Percentiles rank a stretch among this genome's conserved stretches.
phyloP scores from a whole-genome alignment of 2,797 vertebrate genomes.

The Notamacropus eugenii region DNA sequence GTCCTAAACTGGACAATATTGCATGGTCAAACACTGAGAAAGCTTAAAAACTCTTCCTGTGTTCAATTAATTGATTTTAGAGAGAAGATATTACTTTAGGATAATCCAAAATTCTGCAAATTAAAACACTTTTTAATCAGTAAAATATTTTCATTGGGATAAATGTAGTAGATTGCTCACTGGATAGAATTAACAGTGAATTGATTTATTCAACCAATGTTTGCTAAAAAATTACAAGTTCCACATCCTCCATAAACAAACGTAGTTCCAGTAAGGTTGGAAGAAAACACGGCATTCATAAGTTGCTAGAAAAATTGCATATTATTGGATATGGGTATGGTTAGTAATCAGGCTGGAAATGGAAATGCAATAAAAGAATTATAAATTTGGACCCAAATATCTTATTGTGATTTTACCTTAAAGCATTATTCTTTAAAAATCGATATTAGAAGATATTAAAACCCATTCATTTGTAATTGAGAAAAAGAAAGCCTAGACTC shows the following conservation, averaged over 20 bases:
- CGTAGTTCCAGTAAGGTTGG: neutral
- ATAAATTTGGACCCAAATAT: neutral
- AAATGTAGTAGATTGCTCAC: neutral
- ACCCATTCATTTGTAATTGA: too few species aligned
- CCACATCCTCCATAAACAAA: neutral
- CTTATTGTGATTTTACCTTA: neutral
- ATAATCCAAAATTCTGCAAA: neutral
- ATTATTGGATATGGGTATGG: neutral
- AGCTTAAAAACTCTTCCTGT: neutral
- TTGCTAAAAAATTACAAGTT: neutral
- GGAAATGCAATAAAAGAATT: neutral
- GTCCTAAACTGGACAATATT: neutral
- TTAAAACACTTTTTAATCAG: neutral
- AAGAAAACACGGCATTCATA: neutral
- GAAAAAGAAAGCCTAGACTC: too few species aligned
- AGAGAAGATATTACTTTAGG: neutral
- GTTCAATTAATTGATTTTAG: neutral
- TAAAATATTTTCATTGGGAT: neutral
- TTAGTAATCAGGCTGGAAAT: neutral
- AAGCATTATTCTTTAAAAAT: too few species aligned
- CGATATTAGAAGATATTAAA: too few species aligned
- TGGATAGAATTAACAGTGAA: neutral
- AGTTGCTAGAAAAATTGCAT: neutral
- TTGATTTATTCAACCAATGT: neutral
- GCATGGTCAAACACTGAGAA: neutral